Percentiles rank a stretch among this genome's conserved stretches.
Evolutionary conservation across 2,113 vertebrate genomes (phyloP).

Genomic region (Vanacampus margaritifer): DNA sequence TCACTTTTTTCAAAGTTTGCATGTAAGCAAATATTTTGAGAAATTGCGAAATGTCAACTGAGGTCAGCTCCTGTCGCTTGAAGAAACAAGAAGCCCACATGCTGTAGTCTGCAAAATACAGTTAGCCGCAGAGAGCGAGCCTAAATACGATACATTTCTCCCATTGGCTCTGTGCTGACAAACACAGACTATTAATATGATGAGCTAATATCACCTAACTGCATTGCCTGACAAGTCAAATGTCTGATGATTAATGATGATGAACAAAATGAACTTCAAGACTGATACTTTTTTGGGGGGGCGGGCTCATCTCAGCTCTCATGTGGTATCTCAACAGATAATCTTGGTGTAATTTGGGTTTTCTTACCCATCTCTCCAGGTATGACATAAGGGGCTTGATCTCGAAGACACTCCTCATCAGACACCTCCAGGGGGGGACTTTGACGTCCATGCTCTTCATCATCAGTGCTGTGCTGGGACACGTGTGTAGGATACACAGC

Average conservation of each 20-base stretch:
- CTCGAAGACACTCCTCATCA: conserved; percentile 88
- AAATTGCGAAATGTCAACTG: background rate
- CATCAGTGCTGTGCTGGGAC: conserved; percentile 88
- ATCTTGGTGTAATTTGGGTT: background rate
- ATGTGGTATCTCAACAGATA: background rate
- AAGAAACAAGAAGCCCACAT: background rate
- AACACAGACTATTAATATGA: background rate
- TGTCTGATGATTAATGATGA: background rate
- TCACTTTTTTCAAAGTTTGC: background rate
- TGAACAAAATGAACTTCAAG: background rate
- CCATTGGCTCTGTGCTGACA: background rate
- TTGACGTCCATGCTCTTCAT: conserved; percentile 85
- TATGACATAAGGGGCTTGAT: conserved; percentile 77
- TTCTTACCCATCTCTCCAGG: conserved; percentile 81
- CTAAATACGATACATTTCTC: background rate
- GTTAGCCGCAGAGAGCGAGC: background rate
- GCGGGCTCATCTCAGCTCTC: background rate
- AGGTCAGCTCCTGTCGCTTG: background rate
- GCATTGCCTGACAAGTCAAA: background rate
- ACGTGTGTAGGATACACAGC: conserved; percentile 73
- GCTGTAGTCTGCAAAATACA: background rate
- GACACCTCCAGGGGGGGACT: conserved; percentile 93
- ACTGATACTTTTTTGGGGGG: background rate
- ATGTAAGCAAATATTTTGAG: background rate
- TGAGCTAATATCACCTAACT: background rate